phyloP scores from a whole-genome alignment of 2,113 vertebrate genomes.

The Mungos mungo region DNA sequence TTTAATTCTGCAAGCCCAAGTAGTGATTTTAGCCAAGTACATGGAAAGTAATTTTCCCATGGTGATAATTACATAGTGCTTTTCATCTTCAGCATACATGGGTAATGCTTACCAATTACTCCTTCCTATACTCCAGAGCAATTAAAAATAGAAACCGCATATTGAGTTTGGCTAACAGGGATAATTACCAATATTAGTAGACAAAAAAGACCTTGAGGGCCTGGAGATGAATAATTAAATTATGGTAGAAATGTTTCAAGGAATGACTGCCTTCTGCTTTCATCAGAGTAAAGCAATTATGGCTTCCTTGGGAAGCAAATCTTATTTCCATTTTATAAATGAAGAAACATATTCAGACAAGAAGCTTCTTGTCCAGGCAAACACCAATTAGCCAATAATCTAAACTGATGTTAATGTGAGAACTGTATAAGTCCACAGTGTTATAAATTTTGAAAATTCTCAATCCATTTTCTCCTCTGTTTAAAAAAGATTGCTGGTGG shows the following conservation, averaged over 20 bases:
- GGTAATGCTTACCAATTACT: conserved; percentile 32
- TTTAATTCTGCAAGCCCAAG: neutral
- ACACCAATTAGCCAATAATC: neutral
- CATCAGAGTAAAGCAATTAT: conserved; percentile 12
- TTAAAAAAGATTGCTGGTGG: neutral
- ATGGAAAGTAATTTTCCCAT: conserved; percentile 11
- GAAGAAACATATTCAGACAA: conserved; percentile 18
- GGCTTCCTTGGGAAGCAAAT: conserved; percentile 20
- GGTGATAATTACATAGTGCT: conserved; percentile 50
- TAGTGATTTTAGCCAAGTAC: neutral
- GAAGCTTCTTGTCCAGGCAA: neutral
- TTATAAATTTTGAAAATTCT: neutral
- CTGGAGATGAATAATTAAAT: conserved; percentile 32
- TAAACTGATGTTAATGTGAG: neutral
- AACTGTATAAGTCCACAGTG: neutral
- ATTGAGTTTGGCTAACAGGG: conserved; percentile 42
- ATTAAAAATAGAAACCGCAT: conserved; percentile 39
- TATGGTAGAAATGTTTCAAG: neutral
- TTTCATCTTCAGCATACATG: conserved; percentile 32
- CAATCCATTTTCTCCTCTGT: neutral
- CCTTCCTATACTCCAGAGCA: conserved; percentile 26
- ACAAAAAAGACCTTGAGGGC: conserved; percentile 1
- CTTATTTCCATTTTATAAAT: neutral
- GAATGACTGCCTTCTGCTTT: neutral
- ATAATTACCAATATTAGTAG: conserved; percentile 46